Base-by-base conservation (phyloP, 2,113 vertebrate species). In the Ailuropoda melanoleuca region DNA sequence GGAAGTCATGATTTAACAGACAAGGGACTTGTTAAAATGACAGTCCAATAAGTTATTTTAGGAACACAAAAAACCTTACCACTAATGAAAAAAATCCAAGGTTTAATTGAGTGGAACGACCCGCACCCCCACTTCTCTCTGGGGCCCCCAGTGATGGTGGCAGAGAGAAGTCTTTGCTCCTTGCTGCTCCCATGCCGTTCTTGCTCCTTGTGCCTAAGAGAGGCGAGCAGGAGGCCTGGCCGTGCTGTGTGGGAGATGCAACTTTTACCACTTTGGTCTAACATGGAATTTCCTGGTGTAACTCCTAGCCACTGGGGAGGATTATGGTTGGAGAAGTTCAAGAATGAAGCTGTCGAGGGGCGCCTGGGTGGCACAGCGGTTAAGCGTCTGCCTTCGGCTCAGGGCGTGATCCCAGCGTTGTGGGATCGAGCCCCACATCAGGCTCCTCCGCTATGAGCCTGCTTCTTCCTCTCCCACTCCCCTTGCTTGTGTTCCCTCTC, bases 31-130 rank as follows among this genome's bases (percentile, higher is more conserved):
- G 55, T 84, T 95, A 66, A 70, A 85, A 48, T 81, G 77, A 85
- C 15, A 93, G 55, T n/a, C 55, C 90, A 82, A 74, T 4, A 15
- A 24, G 50, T 37, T 72, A 78, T 74, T 95, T 93, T 95, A 74
- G 77, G 34, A 72, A 81, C 23, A 84, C 1, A 8, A 5, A 66
- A 88, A 62, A 10, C 26, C 26, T 82, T 66, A 10, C 88, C 60
- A 77, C 39, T 43, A 8, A 50, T 1, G 12, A 18, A 37, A 62
- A 31, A 56, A 70, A 56, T 15, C 17, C 34, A 60, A 15, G 8
- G 39, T 31, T 58, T 43, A 72, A 78, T 29, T 75, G 56, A 70
- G 15, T 29, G 4, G 43, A 74, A 15, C 6, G 29, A 3, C 31
- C 48, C 31, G 8, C 58, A 26, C 37, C 17, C 1, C 0, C 9